Percentiles rank a stretch among this genome's conserved stretches.
Conservation (phyloP, 2,888 invertebrate species). For the Kuschelorhynchus macadamiae region DNA sequence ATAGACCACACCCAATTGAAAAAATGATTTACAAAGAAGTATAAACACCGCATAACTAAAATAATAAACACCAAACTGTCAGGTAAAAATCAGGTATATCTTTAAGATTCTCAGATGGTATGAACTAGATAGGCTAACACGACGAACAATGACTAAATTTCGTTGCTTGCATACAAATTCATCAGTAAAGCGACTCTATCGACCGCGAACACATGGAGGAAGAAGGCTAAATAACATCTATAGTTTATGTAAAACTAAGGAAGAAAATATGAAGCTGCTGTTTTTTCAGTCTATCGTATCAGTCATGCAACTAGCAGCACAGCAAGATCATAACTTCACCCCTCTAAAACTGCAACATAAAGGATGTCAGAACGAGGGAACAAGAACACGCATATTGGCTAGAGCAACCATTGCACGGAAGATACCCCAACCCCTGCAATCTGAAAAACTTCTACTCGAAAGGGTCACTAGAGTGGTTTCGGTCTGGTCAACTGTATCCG, state of each 20-base stretch:
- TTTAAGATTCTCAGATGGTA: neutral
- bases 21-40: conserved; percentile 1
- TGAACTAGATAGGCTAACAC: neutral
- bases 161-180: neutral
- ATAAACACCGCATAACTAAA: neutral
- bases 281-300: too few relatives aligned
- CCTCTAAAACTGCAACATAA: too few relatives aligned
- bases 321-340: too few relatives aligned
- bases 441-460: too few relatives aligned
- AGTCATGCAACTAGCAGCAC: neutral
- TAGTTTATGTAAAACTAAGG: neutral
- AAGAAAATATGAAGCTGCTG: neutral
- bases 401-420: too few relatives aligned
- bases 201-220: neutral
- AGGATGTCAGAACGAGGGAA: neutral
- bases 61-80: neutral
- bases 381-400: too few relatives aligned
- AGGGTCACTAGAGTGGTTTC: too few relatives aligned
- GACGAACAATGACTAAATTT: conserved; percentile 1
- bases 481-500: too few relatives aligned
- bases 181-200: neutral
- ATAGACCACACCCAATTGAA: conserved; percentile 15
- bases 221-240: conserved; percentile 4
- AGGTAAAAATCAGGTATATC: neutral
- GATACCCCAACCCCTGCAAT: too few relatives aligned